These are phyloP conservation scores for Lithophane leautieri DNA, from an alignment of 2,888 invertebrate genomes.

Conservation along the genomic window DNA sequence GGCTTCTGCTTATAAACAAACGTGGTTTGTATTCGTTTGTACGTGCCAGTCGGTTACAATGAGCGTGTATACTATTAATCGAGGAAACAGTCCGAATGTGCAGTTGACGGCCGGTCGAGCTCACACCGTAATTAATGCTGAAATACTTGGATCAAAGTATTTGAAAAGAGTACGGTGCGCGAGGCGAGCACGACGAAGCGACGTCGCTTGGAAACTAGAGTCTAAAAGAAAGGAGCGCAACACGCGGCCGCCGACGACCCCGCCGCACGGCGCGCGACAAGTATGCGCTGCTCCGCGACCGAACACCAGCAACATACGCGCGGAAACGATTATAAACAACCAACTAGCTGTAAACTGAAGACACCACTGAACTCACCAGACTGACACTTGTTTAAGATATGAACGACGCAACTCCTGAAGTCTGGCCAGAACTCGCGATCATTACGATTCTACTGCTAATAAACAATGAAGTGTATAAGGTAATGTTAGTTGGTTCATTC, in stretches of 20 bases:
- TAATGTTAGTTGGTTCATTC: slow-evolving; percentile 13
- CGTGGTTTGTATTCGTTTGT: slow-evolving; percentile 72
- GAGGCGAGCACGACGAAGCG: slow-evolving; percentile 77
- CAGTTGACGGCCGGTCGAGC: slow-evolving; percentile 64
- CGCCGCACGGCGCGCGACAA: slow-evolving; percentile 70
- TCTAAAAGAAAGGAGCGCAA: slow-evolving; percentile 79
- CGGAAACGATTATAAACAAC: slow-evolving; percentile 68
- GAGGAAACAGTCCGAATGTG: slow-evolving; percentile 69
- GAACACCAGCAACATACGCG: slow-evolving; percentile 59
- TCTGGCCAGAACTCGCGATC: neutral
- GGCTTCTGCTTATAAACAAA: slow-evolving; percentile 85
- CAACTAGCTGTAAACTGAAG: slow-evolving; percentile 67
- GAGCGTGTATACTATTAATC: slow-evolving; percentile 71
- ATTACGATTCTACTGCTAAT: slow-evolving; percentile 30
- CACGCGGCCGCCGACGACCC: slow-evolving; percentile 72
- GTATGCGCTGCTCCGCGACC: slow-evolving; percentile 64
- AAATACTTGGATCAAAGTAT: slow-evolving; percentile 61
- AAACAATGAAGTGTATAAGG: slow-evolving; percentile 16
- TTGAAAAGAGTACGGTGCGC: slow-evolving; percentile 60
- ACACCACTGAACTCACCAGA: slow-evolving; percentile 18
- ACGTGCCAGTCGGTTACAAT: slow-evolving; percentile 72
- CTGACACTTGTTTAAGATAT: slow-evolving; percentile 23
- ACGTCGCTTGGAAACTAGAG: slow-evolving; percentile 79
- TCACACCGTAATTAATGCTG: slow-evolving; percentile 59
- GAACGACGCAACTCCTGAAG: neutral